Evolutionary conservation across 2,888 invertebrate species (phyloP), one percentile per base, ranked within the genome.

Genomic region (Gymnoscelis rufifasciata): DNA sequence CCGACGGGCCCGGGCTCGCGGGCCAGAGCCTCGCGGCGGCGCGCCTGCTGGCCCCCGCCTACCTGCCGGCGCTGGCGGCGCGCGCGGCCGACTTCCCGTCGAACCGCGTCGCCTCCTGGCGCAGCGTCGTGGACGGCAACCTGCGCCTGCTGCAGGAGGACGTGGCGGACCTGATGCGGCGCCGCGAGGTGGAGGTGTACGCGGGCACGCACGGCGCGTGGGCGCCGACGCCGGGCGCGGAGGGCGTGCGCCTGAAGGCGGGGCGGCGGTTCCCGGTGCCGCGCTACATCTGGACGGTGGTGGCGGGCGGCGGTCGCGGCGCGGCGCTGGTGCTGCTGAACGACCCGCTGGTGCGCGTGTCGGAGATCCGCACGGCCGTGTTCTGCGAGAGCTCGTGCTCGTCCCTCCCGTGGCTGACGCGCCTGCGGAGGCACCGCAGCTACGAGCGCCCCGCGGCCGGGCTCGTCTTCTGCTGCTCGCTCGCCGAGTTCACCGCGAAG

Each of bases 261-360:
- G 57, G 62, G 7, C 51, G 51, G n/a, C 65, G 83, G 31, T 87
- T 83, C 63, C 88, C 88, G 12, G 78, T 81, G 37, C 83, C 88
- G 7, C 52, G 56, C 36, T 86, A 83, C 62, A 6, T 86, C 3
- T 88, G 88, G 88, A 78, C 80, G 45, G 74, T 74, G 53, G 66
- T 83, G 33, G 64, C 62, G 48, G 74, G 43, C 39, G 43, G 43
- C 37, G 28, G 52, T 53, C 29, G 79, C 71, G 33, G 54, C 74
- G 38, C 44, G 28, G 88, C 79, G 5, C 13, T 88, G 8, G 68
- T 77, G 48, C 51, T 84, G 52, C 65, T 87, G 1, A 84, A 87
- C 71, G 83, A 88, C 53, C 88, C 88, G 36, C 75, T 81, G 57
- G 79, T 87, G 57, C 66, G 83, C 1, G 80, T 87, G 38, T 83